Evolutionary conservation across 2,113 vertebrate genomes (phyloP).

Genomic region (Danionella cerebrum): DNA sequence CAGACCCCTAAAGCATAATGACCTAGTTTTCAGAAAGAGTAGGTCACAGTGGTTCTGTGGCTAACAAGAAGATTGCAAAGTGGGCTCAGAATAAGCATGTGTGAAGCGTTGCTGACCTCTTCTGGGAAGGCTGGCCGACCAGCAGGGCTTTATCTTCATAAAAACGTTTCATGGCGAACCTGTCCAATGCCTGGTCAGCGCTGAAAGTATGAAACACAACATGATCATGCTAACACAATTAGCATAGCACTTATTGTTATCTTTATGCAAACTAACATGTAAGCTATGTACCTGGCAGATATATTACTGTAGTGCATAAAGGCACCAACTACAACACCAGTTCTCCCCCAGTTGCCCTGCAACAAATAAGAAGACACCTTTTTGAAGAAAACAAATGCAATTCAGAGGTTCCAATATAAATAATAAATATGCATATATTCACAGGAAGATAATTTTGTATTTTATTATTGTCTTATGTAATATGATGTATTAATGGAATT

Average conservation of each 20-base stretch:
- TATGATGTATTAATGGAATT: too few relatives aligned
- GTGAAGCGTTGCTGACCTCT: slow-evolving; percentile 68
- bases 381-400: too few relatives aligned
- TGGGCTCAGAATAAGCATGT: neutral
- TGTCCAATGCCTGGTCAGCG: slow-evolving; percentile 89
- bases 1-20: neutral
- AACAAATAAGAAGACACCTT: too few relatives aligned
- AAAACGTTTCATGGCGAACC: slow-evolving; percentile 95
- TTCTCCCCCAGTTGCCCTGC: slow-evolving; percentile 86
- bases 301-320: slow-evolving; percentile 99
- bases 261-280: neutral
- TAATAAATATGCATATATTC: too few relatives aligned
- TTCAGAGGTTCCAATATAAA: too few relatives aligned
- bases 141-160: slow-evolving; percentile 93
- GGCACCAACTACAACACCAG: slow-evolving; percentile 87
- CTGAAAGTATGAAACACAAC: slow-evolving; percentile 52
- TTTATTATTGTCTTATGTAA: too few relatives aligned
- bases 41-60: neutral
- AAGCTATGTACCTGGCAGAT: slow-evolving; percentile 79
- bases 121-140: slow-evolving; percentile 88
- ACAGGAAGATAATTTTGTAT: too few relatives aligned
- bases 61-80: neutral
- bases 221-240: too few relatives aligned
- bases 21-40: neutral
- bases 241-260: neutral